Conservation (phyloP, 2,797 vertebrate species). For the Micropoecilia bifurca region DNA sequence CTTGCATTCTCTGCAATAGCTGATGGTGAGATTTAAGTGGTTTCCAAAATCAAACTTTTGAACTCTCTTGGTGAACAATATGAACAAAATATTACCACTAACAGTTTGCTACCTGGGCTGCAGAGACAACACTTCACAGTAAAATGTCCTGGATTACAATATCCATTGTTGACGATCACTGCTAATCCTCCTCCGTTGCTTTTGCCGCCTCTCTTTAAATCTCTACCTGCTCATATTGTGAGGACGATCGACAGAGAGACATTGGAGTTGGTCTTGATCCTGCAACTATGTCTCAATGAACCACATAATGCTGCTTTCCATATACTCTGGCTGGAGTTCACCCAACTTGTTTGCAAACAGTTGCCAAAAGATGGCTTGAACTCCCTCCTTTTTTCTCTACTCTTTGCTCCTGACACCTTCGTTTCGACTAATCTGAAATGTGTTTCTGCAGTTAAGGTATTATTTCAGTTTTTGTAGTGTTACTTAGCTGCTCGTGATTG, state of each 20-base stretch:
- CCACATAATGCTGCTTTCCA: background rate
- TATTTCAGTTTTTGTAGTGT: background rate
- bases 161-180: background rate
- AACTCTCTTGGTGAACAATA: background rate
- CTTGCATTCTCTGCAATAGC: background rate
- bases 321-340: background rate
- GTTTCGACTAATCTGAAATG: background rate
- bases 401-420: background rate
- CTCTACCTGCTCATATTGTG: background rate
- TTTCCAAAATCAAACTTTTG: background rate
- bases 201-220: background rate
- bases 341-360: background rate
- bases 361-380: background rate
- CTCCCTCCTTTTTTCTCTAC: background rate
- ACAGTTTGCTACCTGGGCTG: background rate
- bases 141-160: background rate
- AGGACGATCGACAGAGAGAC: background rate
- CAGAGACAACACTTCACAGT: background rate
- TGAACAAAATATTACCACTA: background rate
- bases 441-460: background rate
- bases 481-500: background rate
- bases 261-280: background rate
- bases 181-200: background rate
- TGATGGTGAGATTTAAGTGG: background rate
- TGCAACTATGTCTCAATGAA: background rate